Evolutionary conservation across 2,888 invertebrate species (phyloP).

Genomic region (Rhagonycha lutea): DNA sequence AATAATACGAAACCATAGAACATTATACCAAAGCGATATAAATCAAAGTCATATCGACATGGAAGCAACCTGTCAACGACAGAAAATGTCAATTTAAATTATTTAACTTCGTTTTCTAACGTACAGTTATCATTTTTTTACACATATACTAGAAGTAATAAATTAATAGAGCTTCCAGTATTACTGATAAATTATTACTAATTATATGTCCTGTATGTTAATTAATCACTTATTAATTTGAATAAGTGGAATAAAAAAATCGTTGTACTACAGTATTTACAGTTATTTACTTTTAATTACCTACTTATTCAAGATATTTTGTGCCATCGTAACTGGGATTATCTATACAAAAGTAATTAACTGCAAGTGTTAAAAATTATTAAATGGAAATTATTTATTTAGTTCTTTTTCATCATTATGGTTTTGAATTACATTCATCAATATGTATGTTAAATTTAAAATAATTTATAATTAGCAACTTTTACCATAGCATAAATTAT

Average conservation of each 20-base stretch:
- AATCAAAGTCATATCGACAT: neutral
- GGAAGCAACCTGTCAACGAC: neutral
- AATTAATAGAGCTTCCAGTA: neutral
- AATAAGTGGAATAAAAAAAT: neutral
- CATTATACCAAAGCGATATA: neutral
- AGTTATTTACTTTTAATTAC: neutral
- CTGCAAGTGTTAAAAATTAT: neutral
- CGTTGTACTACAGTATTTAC: neutral
- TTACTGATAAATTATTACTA: neutral
- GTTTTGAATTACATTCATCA: too few species aligned
- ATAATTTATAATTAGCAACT: too few species aligned
- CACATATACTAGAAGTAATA: neutral
- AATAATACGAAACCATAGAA: neutral
- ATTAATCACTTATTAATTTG: neutral
- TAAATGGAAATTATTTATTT: neutral
- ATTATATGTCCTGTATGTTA: neutral
- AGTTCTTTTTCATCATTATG: neutral
- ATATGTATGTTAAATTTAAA: too few species aligned
- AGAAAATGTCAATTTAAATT: neutral
- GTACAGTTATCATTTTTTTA: neutral
- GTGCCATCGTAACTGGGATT: neutral
- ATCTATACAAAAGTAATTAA: neutral
- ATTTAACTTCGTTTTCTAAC: neutral
- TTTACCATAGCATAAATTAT: too few species aligned
- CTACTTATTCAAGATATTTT: neutral